Base-by-base conservation (phyloP, 2,888 invertebrate genomes). In the Caenorhabditis doughertyi region DNA sequence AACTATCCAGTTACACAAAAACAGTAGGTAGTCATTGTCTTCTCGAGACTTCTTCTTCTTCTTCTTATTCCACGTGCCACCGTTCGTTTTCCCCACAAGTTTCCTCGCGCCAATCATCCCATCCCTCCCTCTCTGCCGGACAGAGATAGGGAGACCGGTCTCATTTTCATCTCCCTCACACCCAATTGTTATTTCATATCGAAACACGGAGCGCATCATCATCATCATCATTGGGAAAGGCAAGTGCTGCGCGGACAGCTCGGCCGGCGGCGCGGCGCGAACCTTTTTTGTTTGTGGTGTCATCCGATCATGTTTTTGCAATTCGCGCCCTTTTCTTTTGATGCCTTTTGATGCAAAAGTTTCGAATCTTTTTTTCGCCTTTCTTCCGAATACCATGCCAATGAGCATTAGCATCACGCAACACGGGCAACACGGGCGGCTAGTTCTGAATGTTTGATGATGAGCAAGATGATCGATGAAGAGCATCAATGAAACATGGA, bases 101-200 rank as follows among this genome's bases (percentile, higher is more conserved):
- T 49, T 49, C 23, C 16, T 60, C 7, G 23, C 62, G 42, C 27
- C 25, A 23, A 8, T 44, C 62, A 39, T 35, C 25, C 18, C 55
- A 4, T 62, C 56, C 13, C 29, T 35, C 58, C 21, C 13, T 27
- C 44, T 39, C 62, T 16, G 42, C 39, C 39, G 39, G 39, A 9
- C 39, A 39, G 39, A 39, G 16, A 39, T 16, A 16, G n/a, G n/a
- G n/a, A n/a, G 39, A 70, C 73, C 73, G 73, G 73, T 74, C 73
- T 39, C 58, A 27, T 55, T 29, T 55, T 51, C 51, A 51, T 55
- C 58, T 18, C 16, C 39, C 21, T 18, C 71, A 23, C 39, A 25
- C 73, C 35, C 55, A 23, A 74, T 74, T 74, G 74, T 74, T 74
- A 74, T 74, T 74, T 74, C 67, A 74, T 49, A 74, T 65, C 56